These are phyloP conservation scores for Papilio xuthus DNA, from an alignment of 1,140 invertebrate genomes.

Conservation along the genomic window DNA sequence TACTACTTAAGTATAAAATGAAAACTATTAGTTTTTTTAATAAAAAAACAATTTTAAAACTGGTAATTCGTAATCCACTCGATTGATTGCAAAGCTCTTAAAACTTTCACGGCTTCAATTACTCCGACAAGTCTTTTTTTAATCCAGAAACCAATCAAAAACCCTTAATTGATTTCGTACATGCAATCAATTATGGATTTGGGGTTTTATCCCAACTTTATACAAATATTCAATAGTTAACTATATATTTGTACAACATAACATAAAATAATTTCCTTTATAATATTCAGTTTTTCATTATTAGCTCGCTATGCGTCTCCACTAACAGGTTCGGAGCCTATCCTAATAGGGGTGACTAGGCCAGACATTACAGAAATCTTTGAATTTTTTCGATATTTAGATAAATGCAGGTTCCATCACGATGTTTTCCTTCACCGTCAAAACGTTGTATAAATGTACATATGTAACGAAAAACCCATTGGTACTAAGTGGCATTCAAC, in stretches of 20 bases:
- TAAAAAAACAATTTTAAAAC: conserved; percentile 22
- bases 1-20: no score
- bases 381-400: no score
- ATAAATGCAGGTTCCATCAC: no score
- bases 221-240: neutral
- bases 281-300: no score
- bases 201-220: neutral
- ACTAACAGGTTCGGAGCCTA: no score
- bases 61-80: neutral
- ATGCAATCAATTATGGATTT: conserved; percentile 21
- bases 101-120: conserved; percentile 28
- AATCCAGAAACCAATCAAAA: conserved; percentile 24
- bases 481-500: no score
- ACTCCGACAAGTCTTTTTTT: conserved; percentile 19
- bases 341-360: no score
- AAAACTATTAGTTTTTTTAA: neutral
- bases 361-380: no score
- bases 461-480: no score
- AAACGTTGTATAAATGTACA: no score
- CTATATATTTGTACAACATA: neutral
- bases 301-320: no score
- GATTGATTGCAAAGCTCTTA: conserved; percentile 23
- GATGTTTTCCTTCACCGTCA: no score
- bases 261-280: neutral
- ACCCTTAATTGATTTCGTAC: conserved; percentile 21